Conservation (phyloP, 1,140 invertebrate species). For the Microplitis mediator region DNA sequence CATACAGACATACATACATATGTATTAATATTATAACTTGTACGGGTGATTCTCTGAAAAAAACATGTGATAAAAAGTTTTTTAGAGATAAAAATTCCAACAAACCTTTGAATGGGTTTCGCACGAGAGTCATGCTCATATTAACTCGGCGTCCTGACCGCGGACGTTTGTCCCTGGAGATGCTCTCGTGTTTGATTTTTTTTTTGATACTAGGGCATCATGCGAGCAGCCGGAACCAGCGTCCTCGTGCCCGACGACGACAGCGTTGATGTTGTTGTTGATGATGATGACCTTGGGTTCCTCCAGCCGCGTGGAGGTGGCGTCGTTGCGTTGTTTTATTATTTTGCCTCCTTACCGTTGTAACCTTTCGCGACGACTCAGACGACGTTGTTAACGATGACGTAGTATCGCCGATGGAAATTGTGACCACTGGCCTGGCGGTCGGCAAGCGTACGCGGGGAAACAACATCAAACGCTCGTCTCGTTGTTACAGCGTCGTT, state of each 20-base stretch:
- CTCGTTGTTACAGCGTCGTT: not conserved
- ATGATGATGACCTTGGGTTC: not conserved
- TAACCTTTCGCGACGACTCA: constrained; percentile 4
- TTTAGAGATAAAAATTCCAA: constrained; percentile 17
- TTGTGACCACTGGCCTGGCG: constrained; percentile 20
- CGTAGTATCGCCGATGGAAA: constrained; percentile 18
- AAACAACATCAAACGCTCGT: constrained; percentile 12
- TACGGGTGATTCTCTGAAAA: not conserved
- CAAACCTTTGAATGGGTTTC: constrained; percentile 57
- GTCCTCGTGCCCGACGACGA: not conserved
- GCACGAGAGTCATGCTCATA: constrained; percentile 63
- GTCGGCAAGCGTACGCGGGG: not conserved
- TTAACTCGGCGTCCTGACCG: constrained; percentile 42
- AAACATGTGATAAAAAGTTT: not conserved
- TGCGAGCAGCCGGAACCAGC: not conserved
- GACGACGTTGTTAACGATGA: constrained; percentile 22
- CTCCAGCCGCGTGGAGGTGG: constrained; percentile 6
- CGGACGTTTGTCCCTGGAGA: constrained; percentile 7
- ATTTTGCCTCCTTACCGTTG: not conserved
- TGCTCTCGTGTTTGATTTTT: not conserved
- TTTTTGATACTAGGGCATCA: constrained; percentile 33
- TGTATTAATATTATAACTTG: too few species aligned
- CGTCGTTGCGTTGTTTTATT: constrained; percentile 15
- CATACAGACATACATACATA: too few species aligned
- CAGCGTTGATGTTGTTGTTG: constrained; percentile 12